Base-by-base conservation (phyloP, 2,113 vertebrate genomes). In the Origma solitaria region DNA sequence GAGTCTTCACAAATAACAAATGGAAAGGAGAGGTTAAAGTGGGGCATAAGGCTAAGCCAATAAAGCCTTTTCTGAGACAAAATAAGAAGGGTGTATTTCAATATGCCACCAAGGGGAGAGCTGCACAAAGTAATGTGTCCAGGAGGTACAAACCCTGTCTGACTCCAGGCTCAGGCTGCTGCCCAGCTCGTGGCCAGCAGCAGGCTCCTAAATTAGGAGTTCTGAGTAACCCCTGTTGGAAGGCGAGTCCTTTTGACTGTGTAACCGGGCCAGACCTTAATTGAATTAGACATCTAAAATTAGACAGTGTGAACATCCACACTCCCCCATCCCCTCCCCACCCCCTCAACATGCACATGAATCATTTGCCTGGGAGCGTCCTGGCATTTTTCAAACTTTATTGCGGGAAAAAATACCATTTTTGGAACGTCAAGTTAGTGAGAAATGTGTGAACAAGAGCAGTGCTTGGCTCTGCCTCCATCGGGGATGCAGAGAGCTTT, bases 1-100 rank as follows among this genome's bases (percentile, higher is more conserved):
- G 82, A 96, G 56, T 86, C 94, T 68, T 96, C 71, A 81, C 90
- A 86, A 96, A 96, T 94, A 93, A 93, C 44, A 95, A 94, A 92
- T 10, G 82, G 68, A 64, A 95, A 86, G 40, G 90, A 80, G 47
- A 95, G 85, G 92, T 94, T 95, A 90, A 86, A 93, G 78, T 37
- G 44, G 90, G 94, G 64, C 87, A 71, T n/a, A 84, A 97, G 91
- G 95, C 91, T 96, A 95, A 88, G 92, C 88, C 92, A 94, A 86
- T 94, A 92, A 93, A 96, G 86, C 64, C 69, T 84, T 93, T 83
- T 90, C 42, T 81, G 94, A 95, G 91, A 94, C 91, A 88, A 87
- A 93, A 88, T 88, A 88, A 94, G 88, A 54, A 86, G 71, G 69
- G 47, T 2, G 8, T 92, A 92, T 95, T 96, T 88, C 86, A 94